phyloP scores from a whole-genome alignment of 2,888 invertebrate species.

The Athetis lepigone region DNA sequence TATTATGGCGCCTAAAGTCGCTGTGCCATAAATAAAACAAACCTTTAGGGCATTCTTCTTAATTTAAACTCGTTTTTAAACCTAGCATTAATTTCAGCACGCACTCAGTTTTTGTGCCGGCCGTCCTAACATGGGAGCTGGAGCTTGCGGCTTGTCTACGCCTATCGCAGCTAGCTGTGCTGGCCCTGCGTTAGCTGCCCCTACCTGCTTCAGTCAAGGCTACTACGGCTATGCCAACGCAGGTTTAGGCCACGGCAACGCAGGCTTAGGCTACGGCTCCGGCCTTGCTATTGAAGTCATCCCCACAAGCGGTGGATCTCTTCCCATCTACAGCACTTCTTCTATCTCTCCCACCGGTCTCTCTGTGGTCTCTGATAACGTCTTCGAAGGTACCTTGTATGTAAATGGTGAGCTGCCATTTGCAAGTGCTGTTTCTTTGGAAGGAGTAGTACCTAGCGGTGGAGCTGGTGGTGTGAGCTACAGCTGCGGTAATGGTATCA shows the following conservation, averaged over 20 bases:
- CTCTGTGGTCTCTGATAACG: constrained; percentile 55
- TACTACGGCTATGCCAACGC: constrained; percentile 17
- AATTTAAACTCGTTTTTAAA: too few relatives aligned
- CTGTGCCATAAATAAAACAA: too few relatives aligned
- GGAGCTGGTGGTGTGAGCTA: constrained; percentile 43
- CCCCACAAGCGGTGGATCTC: constrained; percentile 52
- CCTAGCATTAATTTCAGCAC: constrained; percentile 25
- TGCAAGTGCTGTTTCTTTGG: constrained; percentile 34
- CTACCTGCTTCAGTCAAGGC: constrained; percentile 1
- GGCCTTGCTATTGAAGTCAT: constrained; percentile 18
- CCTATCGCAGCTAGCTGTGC: neutral
- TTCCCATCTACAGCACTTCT: constrained; percentile 43
- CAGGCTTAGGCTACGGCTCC: constrained; percentile 25
- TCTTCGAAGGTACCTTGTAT: constrained; percentile 46
- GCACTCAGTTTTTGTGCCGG: constrained; percentile 31
- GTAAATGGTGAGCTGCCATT: constrained; percentile 55
- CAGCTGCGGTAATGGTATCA: constrained; percentile 46
- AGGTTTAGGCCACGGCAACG: constrained; percentile 11
- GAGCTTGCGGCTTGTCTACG: constrained; percentile 21
- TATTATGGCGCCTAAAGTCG: too few relatives aligned
- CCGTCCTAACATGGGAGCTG: neutral
- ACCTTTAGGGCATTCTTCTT: too few relatives aligned
- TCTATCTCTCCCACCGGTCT: constrained; percentile 47
- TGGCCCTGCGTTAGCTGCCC: neutral
- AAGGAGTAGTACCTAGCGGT: constrained; percentile 37